Evolutionary conservation across 2,888 invertebrate genomes (phyloP), one percentile per base, ranked within the genome.

Genomic region (Bedellia somnulentella): DNA sequence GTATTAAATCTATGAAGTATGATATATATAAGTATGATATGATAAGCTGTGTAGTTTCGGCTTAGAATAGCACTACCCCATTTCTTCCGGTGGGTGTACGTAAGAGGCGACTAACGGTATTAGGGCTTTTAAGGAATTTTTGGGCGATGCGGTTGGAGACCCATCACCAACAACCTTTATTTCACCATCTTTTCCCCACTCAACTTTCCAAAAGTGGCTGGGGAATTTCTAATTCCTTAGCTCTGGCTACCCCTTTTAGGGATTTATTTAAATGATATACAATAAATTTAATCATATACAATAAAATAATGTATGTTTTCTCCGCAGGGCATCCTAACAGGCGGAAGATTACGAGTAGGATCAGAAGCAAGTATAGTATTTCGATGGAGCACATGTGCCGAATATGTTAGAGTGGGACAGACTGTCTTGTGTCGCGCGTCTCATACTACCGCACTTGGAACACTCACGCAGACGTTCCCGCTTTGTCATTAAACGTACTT

Each of bases 341-440:
- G 80, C 46, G 81, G 83, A 30, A 77, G 87, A 35, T 81, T 82
- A 1, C 61, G 88, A 21, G 92, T 92, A 0, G 93, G 95, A 42
- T 89, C 93, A 46, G 82, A 82, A 4, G 93, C 92, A 0, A 86
- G 89, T 0, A 93, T 94, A 0, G 68, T 91, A 47, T 95, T 97
- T 67, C 82, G 89, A 34, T 95, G 97, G 61, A 82, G 89, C 33
- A 81, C 88, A 26, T 87, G 92, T 52, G 95, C 96, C 0, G 97
- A 97, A 59, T 92, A 88, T 62, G 56, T 59, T 3, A 21, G 45
- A 0, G 64, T 60, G 0, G 28, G 71, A 0, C 29, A 64, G 1
- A 43, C 18, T 30, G 73, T 94, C 15, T 73, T 94, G 23, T 88
- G 94, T 50, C 79, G 93, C 28, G 91, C 92, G 49, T 31, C 37